A percentile compares a stretch with the other conserved stretches of the same genome.
phyloP scores from a whole-genome alignment of 35 echinoderm and acorn worm genomes.

The Heliocidaris erythrogramma region DNA sequence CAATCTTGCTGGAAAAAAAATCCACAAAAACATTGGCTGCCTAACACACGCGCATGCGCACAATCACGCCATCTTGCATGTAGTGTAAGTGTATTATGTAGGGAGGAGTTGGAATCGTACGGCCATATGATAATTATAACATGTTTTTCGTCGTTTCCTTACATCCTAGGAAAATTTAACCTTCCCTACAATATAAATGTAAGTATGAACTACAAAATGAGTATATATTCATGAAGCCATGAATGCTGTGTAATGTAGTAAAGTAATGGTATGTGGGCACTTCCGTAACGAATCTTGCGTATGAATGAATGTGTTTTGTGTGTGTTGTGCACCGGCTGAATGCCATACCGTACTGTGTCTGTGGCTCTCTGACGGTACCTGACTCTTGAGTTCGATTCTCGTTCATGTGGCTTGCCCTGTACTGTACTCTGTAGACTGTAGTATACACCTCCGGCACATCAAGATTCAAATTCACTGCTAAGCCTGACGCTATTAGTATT shows the following conservation, averaged over 20 bases:
- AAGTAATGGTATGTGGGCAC: conserved; percentile 21
- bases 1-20: not conserved
- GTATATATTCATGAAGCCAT: not conserved
- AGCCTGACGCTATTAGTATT: too few relatives aligned
- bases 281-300: conserved; percentile 26
- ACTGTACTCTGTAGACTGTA: too few relatives aligned
- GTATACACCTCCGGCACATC: too few relatives aligned
- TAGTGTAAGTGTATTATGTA: not conserved
- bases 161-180: not conserved
- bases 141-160: not conserved
- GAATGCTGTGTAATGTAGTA: not conserved
- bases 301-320: not conserved
- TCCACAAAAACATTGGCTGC: conserved; percentile 2
- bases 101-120: not conserved
- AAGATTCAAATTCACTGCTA: too few relatives aligned
- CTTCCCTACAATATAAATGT: not conserved
- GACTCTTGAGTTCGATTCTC: too few relatives aligned
- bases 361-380: too few relatives aligned
- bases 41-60: conserved; percentile 13
- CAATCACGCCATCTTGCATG: conserved; percentile 30
- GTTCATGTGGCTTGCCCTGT: too few relatives aligned
- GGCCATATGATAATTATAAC: not conserved
- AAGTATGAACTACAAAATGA: not conserved
- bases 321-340: not conserved
- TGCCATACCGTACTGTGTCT: too few relatives aligned